phyloP scores from a whole-genome alignment of 37 sponge, comb jelly and placozoan genomes.

The Mnemiopsis leidyi region DNA sequence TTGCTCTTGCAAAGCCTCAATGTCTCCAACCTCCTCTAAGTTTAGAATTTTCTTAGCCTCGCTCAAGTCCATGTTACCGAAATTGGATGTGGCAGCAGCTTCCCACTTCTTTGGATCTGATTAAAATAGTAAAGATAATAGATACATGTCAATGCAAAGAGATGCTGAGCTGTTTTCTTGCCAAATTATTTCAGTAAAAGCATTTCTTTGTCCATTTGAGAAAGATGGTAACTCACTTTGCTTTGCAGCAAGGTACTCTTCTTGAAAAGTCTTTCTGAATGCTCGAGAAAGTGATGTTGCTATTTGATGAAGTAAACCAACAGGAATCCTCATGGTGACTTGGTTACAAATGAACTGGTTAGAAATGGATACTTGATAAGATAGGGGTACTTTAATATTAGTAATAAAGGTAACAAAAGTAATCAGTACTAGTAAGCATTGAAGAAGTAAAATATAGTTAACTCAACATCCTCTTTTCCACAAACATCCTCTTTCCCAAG shows the following conservation, averaged over 20 bases:
- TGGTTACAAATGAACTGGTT: too few relatives aligned
- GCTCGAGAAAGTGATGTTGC: background rate
- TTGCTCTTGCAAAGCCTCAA: background rate
- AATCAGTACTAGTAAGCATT: too few relatives aligned
- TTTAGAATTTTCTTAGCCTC: slow-evolving; percentile 29
- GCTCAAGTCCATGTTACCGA: slow-evolving; percentile 11
- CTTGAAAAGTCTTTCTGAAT: slow-evolving; percentile 40
- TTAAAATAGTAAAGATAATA: background rate
- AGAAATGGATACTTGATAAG: too few relatives aligned
- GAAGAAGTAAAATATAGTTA: too few relatives aligned
- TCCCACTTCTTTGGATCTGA: slow-evolving; percentile 50
- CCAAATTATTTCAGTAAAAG: too few relatives aligned
- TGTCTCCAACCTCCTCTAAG: background rate
- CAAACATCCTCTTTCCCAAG: too few relatives aligned
- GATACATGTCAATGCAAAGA: background rate
- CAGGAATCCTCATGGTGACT: background rate
- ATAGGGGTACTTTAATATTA: too few relatives aligned
- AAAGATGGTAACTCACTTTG: slow-evolving; percentile 9
- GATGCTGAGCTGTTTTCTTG: too few relatives aligned
- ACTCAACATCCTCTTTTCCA: too few relatives aligned
- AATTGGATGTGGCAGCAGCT: background rate
- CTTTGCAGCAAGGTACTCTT: slow-evolving; percentile 12
- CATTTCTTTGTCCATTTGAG: too few relatives aligned
- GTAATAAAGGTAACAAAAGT: too few relatives aligned
- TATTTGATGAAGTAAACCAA: background rate